Percentiles rank a stretch among this genome's conserved stretches.
Evolutionary conservation across 1,140 invertebrate species (phyloP).

Genomic region (Oncopodura yosiiana): DNA sequence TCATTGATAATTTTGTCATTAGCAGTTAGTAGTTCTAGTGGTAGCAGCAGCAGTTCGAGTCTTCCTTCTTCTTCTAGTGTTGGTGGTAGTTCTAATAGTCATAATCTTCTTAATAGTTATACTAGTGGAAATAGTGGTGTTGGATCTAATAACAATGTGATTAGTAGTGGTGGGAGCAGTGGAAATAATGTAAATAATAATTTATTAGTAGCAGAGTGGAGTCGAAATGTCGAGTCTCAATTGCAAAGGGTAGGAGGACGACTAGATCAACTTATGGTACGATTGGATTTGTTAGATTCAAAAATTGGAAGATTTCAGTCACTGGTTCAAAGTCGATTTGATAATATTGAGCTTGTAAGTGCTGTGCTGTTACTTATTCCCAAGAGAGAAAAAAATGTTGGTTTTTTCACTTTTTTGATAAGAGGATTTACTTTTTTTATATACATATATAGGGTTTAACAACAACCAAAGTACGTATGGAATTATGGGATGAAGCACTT

Average conservation of each 20-base stretch:
- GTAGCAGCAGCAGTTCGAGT: too few relatives aligned
- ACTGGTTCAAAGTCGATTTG: conserved; percentile 13
- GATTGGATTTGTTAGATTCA: conserved; percentile 29
- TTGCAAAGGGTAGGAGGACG: conserved; percentile 4
- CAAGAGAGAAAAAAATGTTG: neutral
- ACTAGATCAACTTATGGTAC: conserved; percentile 19
- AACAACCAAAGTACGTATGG: conserved; percentile 22
- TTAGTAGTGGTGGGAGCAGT: neutral
- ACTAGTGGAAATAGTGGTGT: neutral
- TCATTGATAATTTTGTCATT: neutral
- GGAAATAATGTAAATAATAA: neutral
- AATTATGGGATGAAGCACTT: conserved; percentile 25
- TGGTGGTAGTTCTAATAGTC: neutral
- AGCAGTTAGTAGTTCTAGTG: neutral
- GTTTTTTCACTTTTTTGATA: neutral
- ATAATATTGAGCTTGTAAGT: conserved; percentile 31
- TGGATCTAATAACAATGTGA: neutral
- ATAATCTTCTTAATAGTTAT: too few relatives aligned
- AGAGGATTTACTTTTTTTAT: neutral
- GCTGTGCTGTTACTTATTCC: neutral
- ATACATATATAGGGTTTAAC: conserved; percentile 7
- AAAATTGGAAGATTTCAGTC: conserved; percentile 22
- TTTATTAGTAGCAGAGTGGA: neutral
- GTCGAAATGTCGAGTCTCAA: conserved; percentile 7
- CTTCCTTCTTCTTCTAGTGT: conserved; percentile 15